Conservation (phyloP, 2,113 vertebrate species). For the Felis chaus region DNA sequence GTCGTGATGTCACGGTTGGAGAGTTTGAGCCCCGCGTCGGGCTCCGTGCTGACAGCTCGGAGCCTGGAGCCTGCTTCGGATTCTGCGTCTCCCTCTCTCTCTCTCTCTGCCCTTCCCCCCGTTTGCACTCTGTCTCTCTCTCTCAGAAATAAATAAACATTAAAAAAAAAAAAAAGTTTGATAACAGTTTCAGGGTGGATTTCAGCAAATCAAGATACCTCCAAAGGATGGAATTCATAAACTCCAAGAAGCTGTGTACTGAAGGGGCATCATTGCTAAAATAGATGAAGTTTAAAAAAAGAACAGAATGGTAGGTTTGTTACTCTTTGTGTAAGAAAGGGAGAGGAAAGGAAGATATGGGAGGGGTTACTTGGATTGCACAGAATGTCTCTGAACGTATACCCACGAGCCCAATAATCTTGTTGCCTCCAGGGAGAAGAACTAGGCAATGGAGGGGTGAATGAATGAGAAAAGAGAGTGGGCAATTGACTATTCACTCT, state of each 20-base stretch:
- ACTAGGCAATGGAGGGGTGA: neutral
- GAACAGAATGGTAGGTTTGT: neutral
- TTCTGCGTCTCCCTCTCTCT: too few species aligned
- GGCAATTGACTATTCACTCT: neutral
- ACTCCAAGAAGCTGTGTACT: neutral
- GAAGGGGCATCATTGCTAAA: neutral
- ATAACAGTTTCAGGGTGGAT: neutral
- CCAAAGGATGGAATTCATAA: conserved; percentile 33
- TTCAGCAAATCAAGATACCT: conserved; percentile 3
- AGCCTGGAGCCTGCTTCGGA: too few species aligned
- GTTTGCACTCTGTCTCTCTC: too few species aligned
- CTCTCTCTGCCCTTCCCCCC: too few species aligned
- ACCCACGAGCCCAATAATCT: neutral
- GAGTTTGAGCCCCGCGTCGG: too few species aligned
- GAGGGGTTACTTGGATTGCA: neutral
- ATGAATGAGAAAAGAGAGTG: neutral
- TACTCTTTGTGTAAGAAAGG: neutral
- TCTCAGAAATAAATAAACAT: too few species aligned
- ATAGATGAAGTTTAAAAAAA: neutral
- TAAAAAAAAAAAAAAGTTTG: neutral
- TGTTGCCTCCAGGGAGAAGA: neutral
- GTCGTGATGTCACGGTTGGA: too few species aligned
- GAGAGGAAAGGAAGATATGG: neutral
- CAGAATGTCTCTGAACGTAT: neutral
- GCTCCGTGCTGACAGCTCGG: too few species aligned